phyloP scores from a whole-genome alignment of 2,888 invertebrate genomes.

The Archips xylosteana region DNA sequence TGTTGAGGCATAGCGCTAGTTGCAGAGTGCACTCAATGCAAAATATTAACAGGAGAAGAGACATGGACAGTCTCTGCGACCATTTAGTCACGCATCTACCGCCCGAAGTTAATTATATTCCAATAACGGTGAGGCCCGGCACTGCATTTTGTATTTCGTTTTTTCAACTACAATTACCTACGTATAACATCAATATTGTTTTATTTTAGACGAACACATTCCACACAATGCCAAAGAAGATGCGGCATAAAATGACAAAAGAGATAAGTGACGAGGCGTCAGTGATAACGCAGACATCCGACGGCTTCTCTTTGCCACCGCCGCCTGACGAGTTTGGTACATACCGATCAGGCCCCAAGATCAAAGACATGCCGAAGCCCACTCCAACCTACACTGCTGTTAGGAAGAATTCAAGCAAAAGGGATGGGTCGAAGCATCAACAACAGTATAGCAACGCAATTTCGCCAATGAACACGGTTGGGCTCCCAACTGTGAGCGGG shows the following conservation, averaged over 20 bases:
- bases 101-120: slow-evolving; percentile 70
- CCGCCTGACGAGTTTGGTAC: slow-evolving; percentile 79
- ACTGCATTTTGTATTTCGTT: neutral
- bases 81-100: slow-evolving; percentile 76
- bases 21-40: slow-evolving; percentile 79
- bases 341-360: slow-evolving; percentile 72
- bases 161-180: neutral
- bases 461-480: slow-evolving; percentile 76
- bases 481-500: slow-evolving; percentile 71
- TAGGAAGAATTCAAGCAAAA: slow-evolving; percentile 63
- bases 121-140: slow-evolving; percentile 67
- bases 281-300: slow-evolving; percentile 76
- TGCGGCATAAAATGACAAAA: slow-evolving; percentile 69
- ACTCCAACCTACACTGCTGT: slow-evolving; percentile 71
- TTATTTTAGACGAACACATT: slow-evolving; percentile 79
- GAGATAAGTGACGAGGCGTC: slow-evolving; percentile 76
- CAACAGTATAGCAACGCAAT: slow-evolving; percentile 59
- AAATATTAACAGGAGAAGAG: slow-evolving; percentile 72
- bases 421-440: slow-evolving; percentile 60
- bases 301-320: slow-evolving; percentile 78
- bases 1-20: slow-evolving; percentile 58
- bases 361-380: slow-evolving; percentile 73
- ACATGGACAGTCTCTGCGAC: slow-evolving; percentile 74
- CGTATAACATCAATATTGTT: slow-evolving; percentile 45
- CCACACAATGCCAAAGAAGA: slow-evolving; percentile 80